Base-by-base conservation (phyloP, 1,140 invertebrate species). In the Odontomachus brunneus region DNA sequence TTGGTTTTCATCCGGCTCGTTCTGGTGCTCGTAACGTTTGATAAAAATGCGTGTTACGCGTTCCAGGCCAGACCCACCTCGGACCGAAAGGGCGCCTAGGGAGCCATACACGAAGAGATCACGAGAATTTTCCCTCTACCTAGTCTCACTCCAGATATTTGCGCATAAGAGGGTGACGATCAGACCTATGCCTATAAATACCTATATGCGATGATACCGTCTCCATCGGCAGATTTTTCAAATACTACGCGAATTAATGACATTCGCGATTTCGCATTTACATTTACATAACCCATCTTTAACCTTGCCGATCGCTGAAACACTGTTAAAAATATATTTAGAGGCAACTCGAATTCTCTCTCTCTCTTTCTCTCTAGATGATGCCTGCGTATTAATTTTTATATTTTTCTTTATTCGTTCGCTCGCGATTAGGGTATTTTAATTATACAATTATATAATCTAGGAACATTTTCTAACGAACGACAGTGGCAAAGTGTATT, bases 21-120 rank as follows among this genome's bases (percentile, higher is more conserved):
- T 93, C 90, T 91, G 91, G 88, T 86, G 90, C 90, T 93, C 93
- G 92, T 94, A 94, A 94, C 93, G 92, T 94, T 94, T 94, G 93
- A 94, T 94, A 94, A 94, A 94, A 94, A 93, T 93, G 93, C 92
- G 92, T 93, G 93, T 93, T 93, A 93, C 91, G 93, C 93, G 92
- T 91, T 92, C 91, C 91, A 87, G 87, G 53, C 82, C 80, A 90
- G 90, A 92, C 89, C 91, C 90, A 90, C 78, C 91, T 90, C 88
- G 88, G 89, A 89, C 89, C 84, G 87, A 94, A 94, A 93, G 91
- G 91, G 88, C 91, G 90, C 85, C 93, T 84, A 87, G 93, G 93
- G 93, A 94, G 88, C 91, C 92, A 88, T 94, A 91, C 86, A 84
- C 88, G 91, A 91, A 85, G 84, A 93, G 93, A 94, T 93, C 92